These are phyloP conservation scores for Macrostomum cliftonense DNA, from an alignment of 2,888 invertebrate species.

Conservation along the genomic window DNA sequence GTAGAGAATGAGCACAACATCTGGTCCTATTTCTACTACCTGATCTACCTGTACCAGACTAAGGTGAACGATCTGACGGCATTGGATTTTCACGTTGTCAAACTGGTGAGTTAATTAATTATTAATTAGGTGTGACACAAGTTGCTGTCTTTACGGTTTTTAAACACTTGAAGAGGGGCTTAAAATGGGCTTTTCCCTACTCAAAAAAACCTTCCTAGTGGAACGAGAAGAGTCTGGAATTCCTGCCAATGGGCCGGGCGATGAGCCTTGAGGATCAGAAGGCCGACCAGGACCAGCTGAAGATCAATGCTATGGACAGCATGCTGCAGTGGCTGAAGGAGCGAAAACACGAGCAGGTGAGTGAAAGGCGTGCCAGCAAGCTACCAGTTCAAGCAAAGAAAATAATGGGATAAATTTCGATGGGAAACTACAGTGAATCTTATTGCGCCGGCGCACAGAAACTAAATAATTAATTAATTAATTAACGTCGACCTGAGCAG, in stretches of 20 bases:
- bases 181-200: too few species aligned
- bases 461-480: too few species aligned
- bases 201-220: neutral
- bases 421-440: too few species aligned
- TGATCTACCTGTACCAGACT: conserved; percentile 5
- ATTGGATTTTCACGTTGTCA: conserved; percentile 5
- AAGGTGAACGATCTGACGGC: conserved; percentile 8
- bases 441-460: too few species aligned
- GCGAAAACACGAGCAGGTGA: too few species aligned
- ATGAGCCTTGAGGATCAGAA: neutral
- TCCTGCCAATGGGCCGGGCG: neutral
- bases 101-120: conserved; percentile 1
- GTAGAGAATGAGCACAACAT: conserved; percentile 7
- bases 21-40: conserved; percentile 8
- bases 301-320: neutral
- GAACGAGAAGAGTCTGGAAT: neutral
- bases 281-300: neutral
- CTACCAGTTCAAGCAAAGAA: too few species aligned
- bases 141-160: too few species aligned
- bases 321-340: neutral
- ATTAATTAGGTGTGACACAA: too few species aligned
- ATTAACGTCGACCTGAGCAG: too few species aligned
- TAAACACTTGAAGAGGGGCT: too few species aligned
- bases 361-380: too few species aligned
- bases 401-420: too few species aligned